Evolutionary conservation across 2,888 invertebrate genomes (phyloP).

Genomic region (Drosophila nr. fundita): DNA sequence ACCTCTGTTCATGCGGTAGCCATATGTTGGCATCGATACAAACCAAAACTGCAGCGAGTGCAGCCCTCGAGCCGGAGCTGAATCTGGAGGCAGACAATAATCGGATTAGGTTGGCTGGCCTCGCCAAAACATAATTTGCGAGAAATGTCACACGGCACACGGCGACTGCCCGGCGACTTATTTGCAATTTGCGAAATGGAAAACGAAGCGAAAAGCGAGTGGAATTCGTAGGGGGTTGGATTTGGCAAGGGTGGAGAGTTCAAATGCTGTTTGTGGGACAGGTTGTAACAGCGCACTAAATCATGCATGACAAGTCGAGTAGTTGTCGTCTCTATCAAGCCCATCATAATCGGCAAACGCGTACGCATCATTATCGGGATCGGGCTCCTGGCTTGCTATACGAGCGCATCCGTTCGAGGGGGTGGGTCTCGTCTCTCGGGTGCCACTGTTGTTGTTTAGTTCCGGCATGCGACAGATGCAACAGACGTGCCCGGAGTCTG

Average conservation of each 20-base stretch:
- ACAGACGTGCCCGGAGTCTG: constrained; percentile 57
- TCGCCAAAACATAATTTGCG: constrained; percentile 75
- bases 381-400: constrained; percentile 9
- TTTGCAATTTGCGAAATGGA: constrained; percentile 78
- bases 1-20: constrained; percentile 48
- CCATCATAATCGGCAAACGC: constrained; percentile 74
- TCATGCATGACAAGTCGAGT: constrained; percentile 80
- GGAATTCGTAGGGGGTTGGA: background rate
- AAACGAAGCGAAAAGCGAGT: constrained; percentile 40
- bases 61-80: constrained; percentile 25
- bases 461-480: constrained; percentile 80
- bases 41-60: constrained; percentile 52
- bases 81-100: constrained; percentile 49
- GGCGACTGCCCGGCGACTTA: constrained; percentile 64
- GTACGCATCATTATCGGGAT: constrained; percentile 74
- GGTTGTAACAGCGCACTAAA: constrained; percentile 61
- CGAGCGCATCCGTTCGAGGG: constrained; percentile 11
- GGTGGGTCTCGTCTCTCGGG: constrained; percentile 42
- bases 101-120: constrained; percentile 70
- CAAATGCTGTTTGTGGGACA: constrained; percentile 18
- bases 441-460: constrained; percentile 68
- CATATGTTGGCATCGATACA: constrained; percentile 63
- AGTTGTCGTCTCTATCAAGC: constrained; percentile 77
- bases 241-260: constrained; percentile 6
- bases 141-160: constrained; percentile 77